phyloP scores from a whole-genome alignment of 2,888 invertebrate species.

The Microctonus aethiopoides region DNA sequence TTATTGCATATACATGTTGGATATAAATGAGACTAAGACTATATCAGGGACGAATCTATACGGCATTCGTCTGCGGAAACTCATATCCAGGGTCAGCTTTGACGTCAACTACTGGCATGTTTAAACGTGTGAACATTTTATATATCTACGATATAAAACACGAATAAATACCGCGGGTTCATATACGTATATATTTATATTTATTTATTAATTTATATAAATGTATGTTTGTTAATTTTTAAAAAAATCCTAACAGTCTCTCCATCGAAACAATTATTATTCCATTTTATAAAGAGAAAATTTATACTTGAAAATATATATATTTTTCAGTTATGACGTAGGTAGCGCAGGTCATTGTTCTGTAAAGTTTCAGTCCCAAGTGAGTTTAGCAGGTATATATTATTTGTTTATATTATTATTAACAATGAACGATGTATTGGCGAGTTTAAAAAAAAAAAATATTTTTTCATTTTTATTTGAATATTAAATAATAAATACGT shows the following conservation, averaged over 20 bases:
- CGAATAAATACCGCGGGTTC: background rate
- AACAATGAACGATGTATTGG: background rate
- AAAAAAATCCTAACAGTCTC: background rate
- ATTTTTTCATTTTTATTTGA: too few species aligned
- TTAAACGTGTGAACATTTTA: constrained; percentile 10
- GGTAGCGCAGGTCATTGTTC: background rate
- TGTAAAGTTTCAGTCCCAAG: background rate
- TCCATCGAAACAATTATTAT: background rate
- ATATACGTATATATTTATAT: background rate
- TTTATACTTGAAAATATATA: background rate
- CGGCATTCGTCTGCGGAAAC: constrained; percentile 43
- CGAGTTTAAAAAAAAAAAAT: background rate
- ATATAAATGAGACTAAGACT: background rate
- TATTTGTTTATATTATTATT: background rate
- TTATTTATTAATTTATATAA: background rate
- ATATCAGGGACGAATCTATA: constrained; percentile 20
- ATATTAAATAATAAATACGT: too few species aligned
- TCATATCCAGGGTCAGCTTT: constrained; percentile 63
- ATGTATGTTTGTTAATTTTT: background rate
- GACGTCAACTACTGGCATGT: constrained; percentile 54
- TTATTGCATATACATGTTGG: background rate
- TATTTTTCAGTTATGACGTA: background rate
- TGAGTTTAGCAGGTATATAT: background rate
- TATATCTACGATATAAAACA: constrained; percentile 18
- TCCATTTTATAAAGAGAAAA: background rate